phyloP scores from a whole-genome alignment of 2,113 vertebrate genomes.

The Chlamydotis undulata region DNA sequence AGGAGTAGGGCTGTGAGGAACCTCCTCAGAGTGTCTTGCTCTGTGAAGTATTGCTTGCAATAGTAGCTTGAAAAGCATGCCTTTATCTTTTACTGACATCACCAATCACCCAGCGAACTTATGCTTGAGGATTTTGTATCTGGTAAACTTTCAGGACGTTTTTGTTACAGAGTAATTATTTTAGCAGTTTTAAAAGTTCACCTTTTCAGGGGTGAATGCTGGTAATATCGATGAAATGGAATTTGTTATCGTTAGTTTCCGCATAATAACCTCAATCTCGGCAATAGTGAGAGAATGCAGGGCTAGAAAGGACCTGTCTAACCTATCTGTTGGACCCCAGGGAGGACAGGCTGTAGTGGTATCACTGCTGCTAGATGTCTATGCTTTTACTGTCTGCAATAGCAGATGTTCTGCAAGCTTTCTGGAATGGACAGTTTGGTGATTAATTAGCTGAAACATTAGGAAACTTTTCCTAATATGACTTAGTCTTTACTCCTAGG shows the following conservation, averaged over 20 bases:
- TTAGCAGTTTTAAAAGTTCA: neutral
- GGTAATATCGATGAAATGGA: neutral
- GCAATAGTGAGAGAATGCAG: neutral
- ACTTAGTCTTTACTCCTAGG: neutral
- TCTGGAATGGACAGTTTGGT: neutral
- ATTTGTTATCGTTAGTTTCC: neutral
- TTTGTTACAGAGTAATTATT: neutral
- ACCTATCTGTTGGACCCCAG: rapidly evolving
- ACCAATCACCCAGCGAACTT: neutral
- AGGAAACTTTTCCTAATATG: neutral
- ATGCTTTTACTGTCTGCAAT: rapidly evolving
- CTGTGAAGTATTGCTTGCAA: neutral
- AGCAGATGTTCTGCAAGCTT: neutral
- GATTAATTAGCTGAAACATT: neutral
- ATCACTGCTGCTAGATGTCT: neutral
- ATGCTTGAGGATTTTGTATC: neutral
- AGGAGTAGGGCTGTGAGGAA: neutral
- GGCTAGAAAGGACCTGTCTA: neutral
- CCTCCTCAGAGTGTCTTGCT: neutral
- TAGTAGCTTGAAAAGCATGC: neutral
- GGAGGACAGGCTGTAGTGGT: neutral
- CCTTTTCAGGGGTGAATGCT: neutral
- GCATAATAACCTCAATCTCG: neutral
- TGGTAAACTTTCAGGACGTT: neutral
- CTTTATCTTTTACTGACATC: neutral